Conservation (phyloP, 2,797 vertebrate species). For the Girardinus metallicus region DNA sequence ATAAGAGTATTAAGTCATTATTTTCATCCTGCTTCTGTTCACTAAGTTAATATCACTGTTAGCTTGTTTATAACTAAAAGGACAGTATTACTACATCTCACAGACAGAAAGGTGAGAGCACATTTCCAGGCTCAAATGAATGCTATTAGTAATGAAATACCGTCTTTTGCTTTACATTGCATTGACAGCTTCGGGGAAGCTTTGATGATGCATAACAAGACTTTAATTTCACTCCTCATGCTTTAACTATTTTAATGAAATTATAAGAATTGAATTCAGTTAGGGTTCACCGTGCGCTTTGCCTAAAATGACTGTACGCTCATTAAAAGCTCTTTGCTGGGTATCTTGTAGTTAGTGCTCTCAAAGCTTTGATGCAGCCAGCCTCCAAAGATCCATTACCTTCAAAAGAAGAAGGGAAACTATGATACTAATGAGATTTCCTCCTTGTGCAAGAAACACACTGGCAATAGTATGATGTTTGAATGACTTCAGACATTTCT, state of each 20-base stretch:
- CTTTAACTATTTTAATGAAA: conserved; percentile 57
- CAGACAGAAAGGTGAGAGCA: neutral
- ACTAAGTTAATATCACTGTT: neutral
- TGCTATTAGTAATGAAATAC: conserved; percentile 32
- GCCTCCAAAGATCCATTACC: conserved; percentile 46
- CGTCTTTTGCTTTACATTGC: conserved; percentile 17
- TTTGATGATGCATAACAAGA: conserved; percentile 6
- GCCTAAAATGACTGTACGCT: conserved; percentile 43
- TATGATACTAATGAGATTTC: conserved; percentile 63
- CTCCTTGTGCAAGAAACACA: conserved; percentile 54
- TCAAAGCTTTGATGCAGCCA: conserved; percentile 22
- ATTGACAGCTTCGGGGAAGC: conserved; percentile 18
- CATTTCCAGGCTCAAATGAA: conserved; percentile 19
- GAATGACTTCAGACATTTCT: conserved; percentile 76
- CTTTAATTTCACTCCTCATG: conserved; percentile 42
- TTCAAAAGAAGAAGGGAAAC: conserved; percentile 51
- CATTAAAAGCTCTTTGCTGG: conserved; percentile 41
- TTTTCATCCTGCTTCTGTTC: neutral
- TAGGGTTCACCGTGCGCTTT: conserved; percentile 38
- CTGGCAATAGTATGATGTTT: conserved; percentile 44
- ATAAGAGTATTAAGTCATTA: neutral
- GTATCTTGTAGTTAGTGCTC: conserved; percentile 43
- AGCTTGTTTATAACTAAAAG: neutral
- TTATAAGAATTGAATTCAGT: conserved; percentile 64
- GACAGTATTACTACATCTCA: neutral